Base-by-base conservation (phyloP, 2,888 invertebrate species). In the Unio delphinus region DNA sequence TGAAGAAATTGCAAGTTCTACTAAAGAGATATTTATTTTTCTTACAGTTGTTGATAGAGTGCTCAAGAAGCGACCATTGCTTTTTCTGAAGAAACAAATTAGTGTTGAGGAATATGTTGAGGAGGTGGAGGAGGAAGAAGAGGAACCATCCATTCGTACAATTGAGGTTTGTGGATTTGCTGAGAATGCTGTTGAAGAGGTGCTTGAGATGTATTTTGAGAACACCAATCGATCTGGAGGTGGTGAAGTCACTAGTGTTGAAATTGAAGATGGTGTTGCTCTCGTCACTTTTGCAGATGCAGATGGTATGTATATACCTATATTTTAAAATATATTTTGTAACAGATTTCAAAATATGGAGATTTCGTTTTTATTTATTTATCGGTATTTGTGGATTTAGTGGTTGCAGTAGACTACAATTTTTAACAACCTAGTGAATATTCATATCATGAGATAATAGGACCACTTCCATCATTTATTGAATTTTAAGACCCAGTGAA, bases 131-230 rank as follows among this genome's bases (percentile, higher is more conserved):
- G 56, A 59, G 18, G 64, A 23, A 28, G 64, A 34, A 55, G 65
- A 34, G 18, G 65, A 64, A 4, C 20, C 55, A 54, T 26, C 26
- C 45, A 28, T 61, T 57, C 54, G 54, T 20, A 65, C 63, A 17
- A 70, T 75, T 57, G 72, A 75, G 62, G 72, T 75, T 11, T 56
- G 67, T 7, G 70, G 75, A 23, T 58, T 72, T 55, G 66, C 68
- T 28, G 56, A 58, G 34, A 61, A 54, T 23, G 72, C 72, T 23
- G 57, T 67, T 6, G 60, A 68, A n/a, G 72, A 74, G 8, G 71
- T 68, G 8, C 54, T 77, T n/a, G 70, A 68, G 56, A 23, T 64
- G 28, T 77, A 74, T 59, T 77, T 77, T 70, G 74, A 74, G 55
- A 70, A 67, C 64, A 69, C 55, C 4, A 70, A 28, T 26, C 64